phyloP scores from a whole-genome alignment of 2,113 vertebrate genomes.

The Microcebus murinus region DNA sequence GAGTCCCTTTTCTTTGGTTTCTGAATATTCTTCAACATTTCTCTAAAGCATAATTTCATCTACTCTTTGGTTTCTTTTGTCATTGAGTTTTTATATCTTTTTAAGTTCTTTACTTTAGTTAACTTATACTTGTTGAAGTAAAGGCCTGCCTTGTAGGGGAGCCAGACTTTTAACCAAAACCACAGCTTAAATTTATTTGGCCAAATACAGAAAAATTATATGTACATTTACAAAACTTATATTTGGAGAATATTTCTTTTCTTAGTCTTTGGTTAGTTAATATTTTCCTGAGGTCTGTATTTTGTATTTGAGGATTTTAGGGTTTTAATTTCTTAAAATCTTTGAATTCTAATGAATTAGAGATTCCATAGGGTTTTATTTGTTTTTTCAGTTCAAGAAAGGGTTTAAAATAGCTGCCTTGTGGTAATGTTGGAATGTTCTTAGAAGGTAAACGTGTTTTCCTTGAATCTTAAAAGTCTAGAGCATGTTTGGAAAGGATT shows the following conservation, averaged over 20 bases:
- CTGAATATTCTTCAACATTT: background rate
- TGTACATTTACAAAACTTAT: background rate
- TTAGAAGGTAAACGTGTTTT: background rate
- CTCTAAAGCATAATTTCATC: background rate
- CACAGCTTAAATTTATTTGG: conserved; percentile 17
- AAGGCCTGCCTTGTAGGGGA: background rate
- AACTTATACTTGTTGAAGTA: conserved; percentile 5
- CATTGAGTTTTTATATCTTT: background rate
- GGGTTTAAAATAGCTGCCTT: conserved; percentile 48
- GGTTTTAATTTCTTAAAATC: background rate
- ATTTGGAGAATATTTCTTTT: background rate
- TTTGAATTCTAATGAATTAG: background rate
- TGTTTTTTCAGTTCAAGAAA: background rate
- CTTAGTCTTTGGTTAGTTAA: background rate
- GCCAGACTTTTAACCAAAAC: background rate
- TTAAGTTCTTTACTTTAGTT: background rate
- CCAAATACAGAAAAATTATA: background rate
- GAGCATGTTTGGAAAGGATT: conserved; percentile 90
- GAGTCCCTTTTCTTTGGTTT: background rate
- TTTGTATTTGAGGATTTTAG: background rate
- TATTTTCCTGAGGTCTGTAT: background rate
- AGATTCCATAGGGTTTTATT: background rate
- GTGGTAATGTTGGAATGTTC: background rate
- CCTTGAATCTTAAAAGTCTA: conserved; percentile 84
- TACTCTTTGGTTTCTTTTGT: background rate